Base-by-base conservation (phyloP, 2,888 invertebrate genomes). In the Pegoplata infirma region DNA sequence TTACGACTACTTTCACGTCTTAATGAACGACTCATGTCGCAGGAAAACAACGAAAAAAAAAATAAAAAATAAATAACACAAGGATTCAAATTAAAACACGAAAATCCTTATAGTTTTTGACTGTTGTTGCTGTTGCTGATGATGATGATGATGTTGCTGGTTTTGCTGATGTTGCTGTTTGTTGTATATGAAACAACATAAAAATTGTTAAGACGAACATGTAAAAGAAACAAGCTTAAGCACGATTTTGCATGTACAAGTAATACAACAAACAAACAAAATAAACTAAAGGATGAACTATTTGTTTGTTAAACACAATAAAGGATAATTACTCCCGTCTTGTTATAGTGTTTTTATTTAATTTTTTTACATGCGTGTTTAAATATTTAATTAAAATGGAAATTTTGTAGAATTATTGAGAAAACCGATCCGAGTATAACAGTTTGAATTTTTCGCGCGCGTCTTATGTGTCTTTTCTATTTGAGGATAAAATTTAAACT, bases 1-100 rank as follows among this genome's bases (percentile, higher is more conserved):
- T 89, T 86, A 75, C 86, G 86, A 79, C 85, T 86, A 40, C 69
- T 76, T 81, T 87, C 85, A 81, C 86, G 88, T 83, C 87, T 84
- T 12, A 56, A 5, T 81, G 84, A 81, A 81, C 85, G 86, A 84
- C 86, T 88, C 88, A 88, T 88, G 81, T 82, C 85, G 21, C 46
- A 17, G n/a, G n/a, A n/a, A n/a, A n/a, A n/a, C n/a, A n/a, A n/a
- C n/a, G n/a, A n/a, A n/a, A n/a, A n/a, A n/a, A n/a, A n/a, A n/a
- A n/a, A n/a, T n/a, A n/a, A n/a, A n/a, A n/a, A n/a, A n/a, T n/a
- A n/a, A n/a, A n/a, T n/a, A n/a, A n/a, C n/a, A 46, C 25, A 76
- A 74, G 73, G 55, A 67, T 28, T 40, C n/a, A 55, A 69, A 49
- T 25, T 61, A 14, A 61, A 68, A 67, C 67, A 68, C 67, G 63